These are phyloP conservation scores for Halyomorpha halys DNA, from an alignment of 1,140 invertebrate species.

Conservation along the genomic window DNA sequence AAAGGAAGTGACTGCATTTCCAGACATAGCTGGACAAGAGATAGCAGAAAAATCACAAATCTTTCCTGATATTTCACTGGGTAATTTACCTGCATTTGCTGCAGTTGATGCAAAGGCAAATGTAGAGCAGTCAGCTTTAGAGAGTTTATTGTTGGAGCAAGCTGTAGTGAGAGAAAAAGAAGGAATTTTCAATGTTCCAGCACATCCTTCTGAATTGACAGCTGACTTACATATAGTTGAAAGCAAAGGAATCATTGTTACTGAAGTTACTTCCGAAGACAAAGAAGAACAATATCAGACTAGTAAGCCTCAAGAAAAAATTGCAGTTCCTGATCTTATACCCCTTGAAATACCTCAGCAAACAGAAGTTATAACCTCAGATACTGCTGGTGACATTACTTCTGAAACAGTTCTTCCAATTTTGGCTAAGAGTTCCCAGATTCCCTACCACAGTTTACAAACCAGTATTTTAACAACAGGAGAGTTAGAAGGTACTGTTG, in stretches of 20 bases:
- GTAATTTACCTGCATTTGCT: slow-evolving; percentile 28
- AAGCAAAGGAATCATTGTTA: slow-evolving; percentile 34
- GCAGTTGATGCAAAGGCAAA: slow-evolving; percentile 29
- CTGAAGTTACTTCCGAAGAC: slow-evolving; percentile 33
- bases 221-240: slow-evolving; percentile 36
- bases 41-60: slow-evolving; percentile 34
- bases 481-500: slow-evolving; percentile 29
- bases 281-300: slow-evolving; percentile 32
- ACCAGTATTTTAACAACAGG: slow-evolving; percentile 27
- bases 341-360: slow-evolving; percentile 27
- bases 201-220: slow-evolving; percentile 33
- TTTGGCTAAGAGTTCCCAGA: slow-evolving; percentile 25
- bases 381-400: slow-evolving; percentile 28
- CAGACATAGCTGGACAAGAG: slow-evolving; percentile 33
- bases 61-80: slow-evolving; percentile 28
- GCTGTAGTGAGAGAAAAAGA: slow-evolving; percentile 39
- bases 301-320: slow-evolving; percentile 26
- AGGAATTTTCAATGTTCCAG: slow-evolving; percentile 34
- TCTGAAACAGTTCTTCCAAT: slow-evolving; percentile 17
- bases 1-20: slow-evolving; percentile 32
- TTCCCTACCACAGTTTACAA: slow-evolving; percentile 28
- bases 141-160: slow-evolving; percentile 41
- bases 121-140: slow-evolving; percentile 36
- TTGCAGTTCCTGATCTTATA: slow-evolving; percentile 26
- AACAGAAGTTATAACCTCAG: slow-evolving; percentile 33